Conservation (phyloP, 2,113 vertebrate species). For the Lates calcarifer region DNA sequence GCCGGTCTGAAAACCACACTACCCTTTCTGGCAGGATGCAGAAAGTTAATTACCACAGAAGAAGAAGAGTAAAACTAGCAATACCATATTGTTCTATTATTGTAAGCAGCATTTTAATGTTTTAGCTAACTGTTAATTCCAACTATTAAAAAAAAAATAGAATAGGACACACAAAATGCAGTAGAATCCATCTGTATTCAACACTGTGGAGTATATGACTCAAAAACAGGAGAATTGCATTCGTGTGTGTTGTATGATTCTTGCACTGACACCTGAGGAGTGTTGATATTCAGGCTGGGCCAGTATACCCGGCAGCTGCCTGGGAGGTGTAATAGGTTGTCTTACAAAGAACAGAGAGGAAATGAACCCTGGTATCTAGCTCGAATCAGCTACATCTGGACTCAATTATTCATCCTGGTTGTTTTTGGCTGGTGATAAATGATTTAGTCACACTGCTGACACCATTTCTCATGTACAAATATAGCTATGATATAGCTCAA, state of each 20-base stretch:
- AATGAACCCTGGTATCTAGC: slow-evolving; percentile 98
- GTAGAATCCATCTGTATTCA: background rate
- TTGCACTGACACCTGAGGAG: slow-evolving; percentile 82
- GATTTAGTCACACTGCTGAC: slow-evolving; percentile 93
- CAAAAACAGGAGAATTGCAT: slow-evolving; percentile 32
- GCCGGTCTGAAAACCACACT: background rate
- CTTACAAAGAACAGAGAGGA: slow-evolving; percentile 98
- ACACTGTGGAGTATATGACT: background rate
- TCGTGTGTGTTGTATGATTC: slow-evolving; percentile 65
- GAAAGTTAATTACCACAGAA: background rate
- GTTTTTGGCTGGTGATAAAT: slow-evolving; percentile 98
- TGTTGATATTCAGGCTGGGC: slow-evolving; percentile 92
- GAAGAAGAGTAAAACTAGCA: background rate
- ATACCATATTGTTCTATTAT: no score
- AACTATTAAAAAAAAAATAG: background rate
- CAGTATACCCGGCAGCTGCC: slow-evolving; percentile 88
- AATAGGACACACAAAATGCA: background rate
- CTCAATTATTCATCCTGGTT: slow-evolving; percentile 89
- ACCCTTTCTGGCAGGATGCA: background rate
- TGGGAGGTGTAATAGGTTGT: slow-evolving; percentile 97
- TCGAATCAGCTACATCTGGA: slow-evolving; percentile 96
- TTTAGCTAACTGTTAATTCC: background rate
- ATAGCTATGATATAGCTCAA: slow-evolving; percentile 66
- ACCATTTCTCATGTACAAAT: slow-evolving; percentile 86
- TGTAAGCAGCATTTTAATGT: background rate